Conservation (phyloP, 2,888 invertebrate genomes). For the Apocheima hispidaria region DNA sequence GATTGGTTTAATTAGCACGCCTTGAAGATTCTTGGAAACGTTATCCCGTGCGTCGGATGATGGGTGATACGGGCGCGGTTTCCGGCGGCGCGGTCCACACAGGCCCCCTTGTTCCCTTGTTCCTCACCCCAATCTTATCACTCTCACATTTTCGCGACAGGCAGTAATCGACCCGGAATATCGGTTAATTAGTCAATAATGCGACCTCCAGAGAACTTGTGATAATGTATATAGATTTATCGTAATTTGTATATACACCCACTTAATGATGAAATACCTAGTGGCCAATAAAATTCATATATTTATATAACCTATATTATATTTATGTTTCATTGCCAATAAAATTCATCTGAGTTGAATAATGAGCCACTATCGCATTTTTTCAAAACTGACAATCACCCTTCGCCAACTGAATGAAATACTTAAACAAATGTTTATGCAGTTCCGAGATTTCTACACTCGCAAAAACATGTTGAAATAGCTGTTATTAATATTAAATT, state of each 20-base stretch:
- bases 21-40: constrained; percentile 46
- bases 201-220: constrained; percentile 59
- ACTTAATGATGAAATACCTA: too few relatives aligned
- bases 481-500: constrained; percentile 77
- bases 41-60: constrained; percentile 48
- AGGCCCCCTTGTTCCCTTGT: constrained; percentile 79
- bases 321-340: background rate
- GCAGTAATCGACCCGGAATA: constrained; percentile 72
- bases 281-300: too few relatives aligned
- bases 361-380: too few relatives aligned
- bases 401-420: too few relatives aligned
- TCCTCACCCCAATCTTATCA: constrained; percentile 77
- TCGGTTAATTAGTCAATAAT: constrained; percentile 64
- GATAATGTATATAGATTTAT: constrained; percentile 27
- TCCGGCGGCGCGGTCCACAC: constrained; percentile 59
- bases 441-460: constrained; percentile 55
- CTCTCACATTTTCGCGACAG: constrained; percentile 80
- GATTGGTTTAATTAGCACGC: constrained; percentile 36
- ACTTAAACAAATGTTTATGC: too few relatives aligned
- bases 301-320: too few relatives aligned
- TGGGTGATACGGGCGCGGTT: constrained; percentile 54
- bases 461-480: constrained; percentile 64
- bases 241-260: constrained; percentile 8
- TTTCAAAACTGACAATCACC: too few relatives aligned
- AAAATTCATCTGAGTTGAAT: too few relatives aligned